These are phyloP conservation scores for Dysmachus trigonus DNA, from an alignment of 2,888 invertebrate species.

Conservation along the genomic window DNA sequence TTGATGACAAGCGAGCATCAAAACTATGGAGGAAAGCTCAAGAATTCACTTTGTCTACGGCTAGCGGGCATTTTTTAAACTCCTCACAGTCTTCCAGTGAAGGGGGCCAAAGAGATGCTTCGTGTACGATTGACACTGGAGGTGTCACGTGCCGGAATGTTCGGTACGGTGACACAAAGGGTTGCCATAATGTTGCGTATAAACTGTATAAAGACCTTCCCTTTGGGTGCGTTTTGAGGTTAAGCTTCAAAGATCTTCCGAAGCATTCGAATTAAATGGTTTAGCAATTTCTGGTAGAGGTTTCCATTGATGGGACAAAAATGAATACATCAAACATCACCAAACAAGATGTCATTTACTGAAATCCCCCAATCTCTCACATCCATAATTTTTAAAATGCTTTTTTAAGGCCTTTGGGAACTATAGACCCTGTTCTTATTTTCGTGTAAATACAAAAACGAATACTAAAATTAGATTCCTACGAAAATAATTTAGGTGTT, in stretches of 20 bases:
- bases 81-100: not conserved
- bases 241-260: not conserved
- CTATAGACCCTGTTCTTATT: too few relatives aligned
- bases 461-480: too few relatives aligned
- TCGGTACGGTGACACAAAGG: not conserved
- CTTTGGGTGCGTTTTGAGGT: conserved; percentile 2
- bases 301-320: not conserved
- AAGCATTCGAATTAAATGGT: not conserved
- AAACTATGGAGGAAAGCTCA: conserved; percentile 28
- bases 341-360: not conserved
- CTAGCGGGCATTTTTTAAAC: conserved; percentile 25
- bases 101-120: not conserved
- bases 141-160: not conserved
- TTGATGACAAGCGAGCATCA: conserved; percentile 25
- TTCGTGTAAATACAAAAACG: too few relatives aligned
- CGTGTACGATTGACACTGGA: conserved; percentile 28
- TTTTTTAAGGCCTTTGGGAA: too few relatives aligned
- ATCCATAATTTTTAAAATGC: too few relatives aligned
- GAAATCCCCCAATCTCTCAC: not conserved
- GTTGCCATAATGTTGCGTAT: not conserved
- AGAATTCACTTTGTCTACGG: conserved; percentile 34
- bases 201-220: not conserved
- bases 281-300: not conserved
- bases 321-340: not conserved
- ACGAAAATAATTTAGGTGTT: too few relatives aligned